A percentile compares a stretch with the other conserved stretches of the same genome.
phyloP scores from a whole-genome alignment of 2,888 invertebrate genomes.

The Maniola hyperantus region DNA sequence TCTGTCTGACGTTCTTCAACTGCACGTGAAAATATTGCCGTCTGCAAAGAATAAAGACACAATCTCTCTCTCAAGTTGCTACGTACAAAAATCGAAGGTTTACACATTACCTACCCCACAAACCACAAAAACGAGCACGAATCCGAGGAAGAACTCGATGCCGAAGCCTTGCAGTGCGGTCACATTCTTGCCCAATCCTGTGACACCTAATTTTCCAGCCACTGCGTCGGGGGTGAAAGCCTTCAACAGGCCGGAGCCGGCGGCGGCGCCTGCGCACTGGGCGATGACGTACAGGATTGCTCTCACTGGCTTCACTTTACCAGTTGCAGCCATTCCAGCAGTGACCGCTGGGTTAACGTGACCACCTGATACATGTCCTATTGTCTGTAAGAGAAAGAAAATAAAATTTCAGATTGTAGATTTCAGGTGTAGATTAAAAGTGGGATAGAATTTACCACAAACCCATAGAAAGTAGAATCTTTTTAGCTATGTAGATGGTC shows the following conservation, averaged over 20 bases:
- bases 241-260: constrained; percentile 89
- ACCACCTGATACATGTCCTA: constrained; percentile 94
- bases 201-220: constrained; percentile 86
- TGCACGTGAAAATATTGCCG: no score
- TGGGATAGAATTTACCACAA: no score
- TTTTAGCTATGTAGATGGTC: no score
- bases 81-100: no score
- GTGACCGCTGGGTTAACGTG: constrained; percentile 98
- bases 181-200: constrained; percentile 83
- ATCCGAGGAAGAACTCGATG: constrained; percentile 94
- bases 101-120: constrained; percentile 86
- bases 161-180: constrained; percentile 92
- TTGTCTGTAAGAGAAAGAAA: constrained; percentile 76
- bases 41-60: no score
- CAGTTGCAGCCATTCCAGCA: constrained; percentile 88
- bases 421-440: no score
- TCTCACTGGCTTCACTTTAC: constrained; percentile 89
- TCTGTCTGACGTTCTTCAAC: no score
- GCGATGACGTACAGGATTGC: constrained; percentile 90
- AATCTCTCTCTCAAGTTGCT: no score
- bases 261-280: constrained; percentile 92
- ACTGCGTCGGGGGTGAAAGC: constrained; percentile 86
- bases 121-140: constrained; percentile 94
- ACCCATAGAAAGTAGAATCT: no score
- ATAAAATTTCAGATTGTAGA: neutral